Percentiles rank a stretch among this genome's conserved stretches.
phyloP scores from a whole-genome alignment of 2,113 vertebrate genomes.

The Sinocyclocheilus maitianheensis region DNA sequence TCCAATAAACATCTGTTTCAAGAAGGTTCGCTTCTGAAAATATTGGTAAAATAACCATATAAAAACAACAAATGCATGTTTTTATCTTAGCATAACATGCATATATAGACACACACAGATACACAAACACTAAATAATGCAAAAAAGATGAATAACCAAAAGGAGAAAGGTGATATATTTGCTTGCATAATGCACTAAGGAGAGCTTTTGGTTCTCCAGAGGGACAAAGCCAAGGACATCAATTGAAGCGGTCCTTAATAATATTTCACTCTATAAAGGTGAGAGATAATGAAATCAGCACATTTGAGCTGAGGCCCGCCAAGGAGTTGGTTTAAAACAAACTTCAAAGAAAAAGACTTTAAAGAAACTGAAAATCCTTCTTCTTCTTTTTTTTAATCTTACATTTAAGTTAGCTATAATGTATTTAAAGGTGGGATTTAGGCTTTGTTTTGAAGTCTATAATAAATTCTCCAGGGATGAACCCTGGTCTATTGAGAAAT shows the following conservation, averaged over 20 bases:
- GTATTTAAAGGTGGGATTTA: background rate
- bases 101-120: background rate
- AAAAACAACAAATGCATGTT: background rate
- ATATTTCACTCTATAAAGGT: conserved; percentile 17
- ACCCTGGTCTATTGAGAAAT: background rate
- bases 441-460: background rate
- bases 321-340: background rate
- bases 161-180: background rate
- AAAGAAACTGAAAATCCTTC: background rate
- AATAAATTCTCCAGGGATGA: background rate
- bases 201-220: conserved; percentile 44
- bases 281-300: conserved; percentile 14
- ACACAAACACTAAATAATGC: background rate
- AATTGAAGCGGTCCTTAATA: conserved; percentile 17
- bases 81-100: background rate
- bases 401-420: background rate
- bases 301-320: background rate
- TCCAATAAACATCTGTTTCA: background rate
- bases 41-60: background rate
- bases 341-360: background rate
- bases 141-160: background rate
- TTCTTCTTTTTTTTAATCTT: background rate
- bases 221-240: conserved; percentile 39
- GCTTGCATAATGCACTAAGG: conserved; percentile 15
- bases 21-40: background rate